A percentile compares a stretch with the other conserved stretches of the same genome.
phyloP scores from a whole-genome alignment of 2,888 invertebrate genomes.

The Cataglyphis cursor region DNA sequence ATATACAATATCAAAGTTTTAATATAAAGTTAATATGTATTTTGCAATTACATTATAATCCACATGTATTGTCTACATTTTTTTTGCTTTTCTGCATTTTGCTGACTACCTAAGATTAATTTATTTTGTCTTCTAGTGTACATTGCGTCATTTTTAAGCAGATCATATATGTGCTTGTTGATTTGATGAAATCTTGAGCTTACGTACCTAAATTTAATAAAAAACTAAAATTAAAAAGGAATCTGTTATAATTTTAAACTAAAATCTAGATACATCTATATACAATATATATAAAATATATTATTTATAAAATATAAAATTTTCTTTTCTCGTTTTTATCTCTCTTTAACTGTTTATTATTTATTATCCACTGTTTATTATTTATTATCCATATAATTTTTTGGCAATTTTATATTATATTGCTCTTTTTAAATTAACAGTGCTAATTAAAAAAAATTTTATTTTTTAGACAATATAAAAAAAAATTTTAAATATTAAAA shows the following conservation, averaged over 20 bases:
- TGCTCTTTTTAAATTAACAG: not conserved
- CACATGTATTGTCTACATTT: not conserved
- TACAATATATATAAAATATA: too few relatives aligned
- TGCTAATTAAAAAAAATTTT: not conserved
- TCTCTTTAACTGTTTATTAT: not conserved
- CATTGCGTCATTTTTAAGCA: not conserved
- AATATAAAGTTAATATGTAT: not conserved
- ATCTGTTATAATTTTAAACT: not conserved
- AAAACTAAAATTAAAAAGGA: not conserved
- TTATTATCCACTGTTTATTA: not conserved
- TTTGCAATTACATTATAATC: slow-evolving; percentile 38
- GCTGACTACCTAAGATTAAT: not conserved
- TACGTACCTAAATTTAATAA: slow-evolving; percentile 14
- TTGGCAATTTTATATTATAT: not conserved
- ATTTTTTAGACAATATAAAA: not conserved
- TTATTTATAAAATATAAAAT: too few relatives aligned
- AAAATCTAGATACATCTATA: not conserved
- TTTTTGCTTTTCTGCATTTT: not conserved
- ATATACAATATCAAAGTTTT: not conserved
- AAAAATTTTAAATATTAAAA: not conserved
- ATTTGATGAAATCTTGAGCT: slow-evolving; percentile 10
- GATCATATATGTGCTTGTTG: not conserved
- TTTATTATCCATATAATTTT: not conserved
- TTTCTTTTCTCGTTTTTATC: not conserved
- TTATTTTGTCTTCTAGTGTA: not conserved